A percentile compares a stretch with the other conserved stretches of the same genome.
Conservation (phyloP, 2,888 invertebrate species). For the Scelioninae gen. 2 region DNA sequence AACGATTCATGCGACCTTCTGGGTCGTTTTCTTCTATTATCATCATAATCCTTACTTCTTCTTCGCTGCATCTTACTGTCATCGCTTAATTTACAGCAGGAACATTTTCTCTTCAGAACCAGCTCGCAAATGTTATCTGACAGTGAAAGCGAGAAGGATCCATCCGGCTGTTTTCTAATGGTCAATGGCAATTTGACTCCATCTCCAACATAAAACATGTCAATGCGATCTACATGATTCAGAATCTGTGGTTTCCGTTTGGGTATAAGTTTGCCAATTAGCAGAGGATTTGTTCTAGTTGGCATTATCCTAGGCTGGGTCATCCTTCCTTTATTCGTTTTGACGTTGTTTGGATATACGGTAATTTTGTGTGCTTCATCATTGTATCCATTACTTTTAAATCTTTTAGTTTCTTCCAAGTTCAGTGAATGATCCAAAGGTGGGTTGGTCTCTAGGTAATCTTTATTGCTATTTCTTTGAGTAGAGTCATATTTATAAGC, state of each 20-base stretch:
- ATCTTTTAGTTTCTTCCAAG: background rate
- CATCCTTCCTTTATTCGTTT: background rate
- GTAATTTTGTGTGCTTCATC: background rate
- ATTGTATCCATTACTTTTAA: background rate
- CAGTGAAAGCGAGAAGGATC: conserved; percentile 67
- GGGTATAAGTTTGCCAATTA: conserved; percentile 63
- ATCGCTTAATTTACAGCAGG: conserved; percentile 62
- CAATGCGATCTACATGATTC: conserved; percentile 42
- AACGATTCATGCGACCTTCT: conserved; percentile 41
- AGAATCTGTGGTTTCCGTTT: conserved; percentile 28
- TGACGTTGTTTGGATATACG: background rate
- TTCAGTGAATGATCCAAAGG: conserved; percentile 6
- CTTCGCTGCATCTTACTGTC: conserved; percentile 39
- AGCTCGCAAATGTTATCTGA: conserved; percentile 67
- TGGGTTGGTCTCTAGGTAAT: background rate
- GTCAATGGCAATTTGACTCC: conserved; percentile 69
- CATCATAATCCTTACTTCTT: background rate
- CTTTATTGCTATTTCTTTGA: background rate
- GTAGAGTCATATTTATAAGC: background rate
- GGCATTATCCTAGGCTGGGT: background rate
- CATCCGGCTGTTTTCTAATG: conserved; percentile 66
- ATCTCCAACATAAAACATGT: conserved; percentile 69
- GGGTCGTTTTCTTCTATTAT: conserved; percentile 23
- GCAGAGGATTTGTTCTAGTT: conserved; percentile 43
- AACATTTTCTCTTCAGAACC: conserved; percentile 64